Base-by-base conservation (phyloP, 1,140 invertebrate genomes). In the Brachionus angularis region DNA sequence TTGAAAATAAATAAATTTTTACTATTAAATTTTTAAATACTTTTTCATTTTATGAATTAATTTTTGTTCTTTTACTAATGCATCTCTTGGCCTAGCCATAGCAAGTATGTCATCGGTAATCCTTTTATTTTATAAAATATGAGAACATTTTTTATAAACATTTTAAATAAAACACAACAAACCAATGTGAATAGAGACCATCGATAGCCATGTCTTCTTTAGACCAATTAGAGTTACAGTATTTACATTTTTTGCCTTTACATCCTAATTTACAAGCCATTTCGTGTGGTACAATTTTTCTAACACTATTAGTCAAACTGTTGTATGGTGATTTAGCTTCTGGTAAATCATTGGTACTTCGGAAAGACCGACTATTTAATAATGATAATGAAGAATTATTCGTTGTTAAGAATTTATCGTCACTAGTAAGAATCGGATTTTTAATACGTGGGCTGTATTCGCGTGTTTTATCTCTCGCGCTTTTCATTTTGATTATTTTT, bases 141-240 rank as follows among this genome's bases (percentile, higher is more conserved):
- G 25, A 39, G 7, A 1, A 62, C 67, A 42, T 39, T 16, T 50
- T 50, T 39, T 72, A 47, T 18, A 42, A 42, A 44, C 12, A 61
- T 16, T 44, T 36, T 2, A 36, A n/a, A 31, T 42, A 14, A 27
- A 18, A 16, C n/a, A 64, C 7, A 21, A n/a, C 80, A 85, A 82
- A 91, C 89, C 90, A 91, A 76, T 90, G 87, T 14, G 89, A 91
- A 79, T 88, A 91, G 10, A 92, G 81, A 62, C 88, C 89, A 72
- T 87, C 84, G 72, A 93, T 86, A 0, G 88, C 89, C 82, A 87
- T 86, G 74, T 87, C 84, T 21, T 87, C 84, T 0, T 83, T 78
- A 5, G 81, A 83, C 86, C 88, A 89, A 64, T 86, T 85, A 1
- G 86, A 83, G 72, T 84, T 85, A 78, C 91, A 89, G 80, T 91